phyloP scores from a whole-genome alignment of 2,797 vertebrate species.

The Arctocebus calabarensis region DNA sequence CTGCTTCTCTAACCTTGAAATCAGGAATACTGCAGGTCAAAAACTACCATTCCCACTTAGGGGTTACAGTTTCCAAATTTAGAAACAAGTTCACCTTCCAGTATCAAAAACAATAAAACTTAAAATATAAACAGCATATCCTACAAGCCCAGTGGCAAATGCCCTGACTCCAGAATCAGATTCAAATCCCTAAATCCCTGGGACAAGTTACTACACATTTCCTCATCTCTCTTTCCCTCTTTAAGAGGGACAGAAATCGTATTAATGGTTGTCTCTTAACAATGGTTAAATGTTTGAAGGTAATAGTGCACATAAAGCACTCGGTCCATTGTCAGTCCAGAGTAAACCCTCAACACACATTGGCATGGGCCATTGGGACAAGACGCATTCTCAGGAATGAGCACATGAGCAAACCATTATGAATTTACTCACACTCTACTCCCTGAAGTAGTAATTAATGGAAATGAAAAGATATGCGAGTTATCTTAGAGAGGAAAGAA shows the following conservation, averaged over 20 bases:
- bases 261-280: background rate
- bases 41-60: background rate
- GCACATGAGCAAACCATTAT: background rate
- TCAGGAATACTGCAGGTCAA: background rate
- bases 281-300: background rate
- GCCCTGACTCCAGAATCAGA: background rate
- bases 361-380: background rate
- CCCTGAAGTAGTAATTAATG: background rate
- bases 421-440: background rate
- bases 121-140: background rate
- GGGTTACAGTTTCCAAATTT: background rate
- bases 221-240: background rate
- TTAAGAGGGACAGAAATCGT: background rate
- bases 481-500: background rate
- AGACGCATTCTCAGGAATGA: background rate
- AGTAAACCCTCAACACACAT: background rate
- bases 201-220: background rate
- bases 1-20: constrained; percentile 55
- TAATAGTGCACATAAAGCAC: background rate
- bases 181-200: background rate
- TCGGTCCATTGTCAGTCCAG: background rate
- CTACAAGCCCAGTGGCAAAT: background rate
- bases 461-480: background rate
- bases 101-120: background rate
- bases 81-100: background rate